Evolutionary conservation across 2,113 vertebrate genomes (phyloP).

Genomic region (Callorhinus ursinus): DNA sequence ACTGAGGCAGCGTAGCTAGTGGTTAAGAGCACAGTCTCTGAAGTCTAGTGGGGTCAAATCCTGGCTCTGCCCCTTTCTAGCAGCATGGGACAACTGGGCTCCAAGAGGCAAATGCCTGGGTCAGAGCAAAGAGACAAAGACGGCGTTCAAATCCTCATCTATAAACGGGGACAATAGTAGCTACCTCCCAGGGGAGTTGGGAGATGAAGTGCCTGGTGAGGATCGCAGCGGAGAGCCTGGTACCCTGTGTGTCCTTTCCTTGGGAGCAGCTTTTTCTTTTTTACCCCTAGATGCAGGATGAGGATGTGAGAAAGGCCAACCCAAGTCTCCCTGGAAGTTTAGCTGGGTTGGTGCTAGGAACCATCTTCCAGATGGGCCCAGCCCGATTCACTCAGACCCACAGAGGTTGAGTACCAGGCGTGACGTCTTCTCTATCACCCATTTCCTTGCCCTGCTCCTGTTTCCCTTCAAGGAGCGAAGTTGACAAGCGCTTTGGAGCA

Average conservation of each 20-base stretch:
- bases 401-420: background rate
- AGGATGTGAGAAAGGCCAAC: background rate
- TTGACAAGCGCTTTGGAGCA: background rate
- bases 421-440: background rate
- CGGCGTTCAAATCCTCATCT: background rate
- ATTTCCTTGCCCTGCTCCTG: background rate
- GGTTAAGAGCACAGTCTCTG: background rate
- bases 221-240: background rate
- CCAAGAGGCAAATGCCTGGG: background rate
- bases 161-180: background rate
- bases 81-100: background rate
- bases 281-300: background rate
- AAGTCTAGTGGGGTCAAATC: background rate
- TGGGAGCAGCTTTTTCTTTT: background rate
- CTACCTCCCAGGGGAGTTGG: background rate
- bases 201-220: background rate
- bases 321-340: background rate
- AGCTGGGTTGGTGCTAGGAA: background rate
- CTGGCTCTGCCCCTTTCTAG: background rate
- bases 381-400: background rate
- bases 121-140: background rate
- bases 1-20: background rate
- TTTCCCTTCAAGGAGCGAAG: background rate
- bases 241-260: background rate
- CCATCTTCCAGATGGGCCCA: background rate